Percentiles rank a stretch among this genome's conserved stretches.
These are phyloP conservation scores for Morelia viridis DNA, from an alignment of 2,797 vertebrate species.

Conservation along the genomic window DNA sequence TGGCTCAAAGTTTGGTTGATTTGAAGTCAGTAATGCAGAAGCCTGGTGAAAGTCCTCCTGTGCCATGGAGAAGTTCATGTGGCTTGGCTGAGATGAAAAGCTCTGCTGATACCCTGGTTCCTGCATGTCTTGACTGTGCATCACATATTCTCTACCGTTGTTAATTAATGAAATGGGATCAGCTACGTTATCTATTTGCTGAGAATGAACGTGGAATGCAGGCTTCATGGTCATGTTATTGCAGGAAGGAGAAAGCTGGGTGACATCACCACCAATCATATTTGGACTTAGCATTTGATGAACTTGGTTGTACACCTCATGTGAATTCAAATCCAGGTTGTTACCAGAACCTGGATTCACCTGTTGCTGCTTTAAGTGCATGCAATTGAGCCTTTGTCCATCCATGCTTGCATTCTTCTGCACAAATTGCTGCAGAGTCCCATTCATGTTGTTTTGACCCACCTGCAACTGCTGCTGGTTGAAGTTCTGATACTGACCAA, in stretches of 20 bases:
- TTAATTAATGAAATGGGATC: constrained; percentile 60
- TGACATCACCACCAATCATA: constrained; percentile 68
- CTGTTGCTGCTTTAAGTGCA: constrained; percentile 79
- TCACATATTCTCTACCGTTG: constrained; percentile 66
- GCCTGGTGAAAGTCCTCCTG: constrained; percentile 74
- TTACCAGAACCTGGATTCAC: constrained; percentile 67
- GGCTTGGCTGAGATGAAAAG: constrained; percentile 75
- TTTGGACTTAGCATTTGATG: constrained; percentile 72
- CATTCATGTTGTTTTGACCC: constrained; percentile 71
- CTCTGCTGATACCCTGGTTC: constrained; percentile 72
- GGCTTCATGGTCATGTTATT: constrained; percentile 68
- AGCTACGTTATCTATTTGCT: constrained; percentile 62
- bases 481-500: constrained; percentile 81
- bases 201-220: constrained; percentile 64
- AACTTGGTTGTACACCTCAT: constrained; percentile 79
- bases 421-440: constrained; percentile 70
- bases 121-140: constrained; percentile 65
- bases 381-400: constrained; percentile 75
- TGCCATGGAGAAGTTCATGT: constrained; percentile 58
- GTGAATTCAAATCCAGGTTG: constrained; percentile 74
- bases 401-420: constrained; percentile 74
- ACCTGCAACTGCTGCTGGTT: constrained; percentile 74
- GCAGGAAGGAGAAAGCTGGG: constrained; percentile 73
- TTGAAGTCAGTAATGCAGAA: constrained; percentile 69
- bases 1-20: constrained; percentile 75